Evolutionary conservation across 2,113 vertebrate species (phyloP), one percentile per base, ranked within the genome.

Genomic region (Seriola rivoliana): DNA sequence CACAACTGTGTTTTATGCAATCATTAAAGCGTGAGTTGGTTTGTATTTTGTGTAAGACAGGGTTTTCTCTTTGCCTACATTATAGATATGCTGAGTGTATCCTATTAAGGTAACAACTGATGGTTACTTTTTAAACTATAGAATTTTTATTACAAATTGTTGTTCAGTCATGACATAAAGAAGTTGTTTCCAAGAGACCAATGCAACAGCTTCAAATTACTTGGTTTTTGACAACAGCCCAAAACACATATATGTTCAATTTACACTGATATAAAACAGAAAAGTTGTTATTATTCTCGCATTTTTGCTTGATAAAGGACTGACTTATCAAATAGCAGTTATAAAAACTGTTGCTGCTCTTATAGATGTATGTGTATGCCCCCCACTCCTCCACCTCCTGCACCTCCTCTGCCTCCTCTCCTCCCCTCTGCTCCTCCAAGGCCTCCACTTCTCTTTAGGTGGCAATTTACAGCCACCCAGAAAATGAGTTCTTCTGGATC

Each of bases 401-500:
- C 55, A 34, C 36, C n/a, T 64, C 67, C 40, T 52, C 21, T 48
- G 3, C 44, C 65, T 69, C 42, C 67, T 67, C 70, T 40, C 44
- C 62, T 70, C 75, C 80, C 69, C 36, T 85, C 72, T 36, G 60
- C 46, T 75, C 63, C 73, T 81, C 82, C 91, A 93, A 94, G 91
- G 91, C 86, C 92, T 92, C 34, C 4, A 36, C 57, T 84, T 89
- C 90, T 89, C 77, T 86, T 87, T 86, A 65, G 79, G 70, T 66
- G 64, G 86, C 84, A 89, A 94, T 94, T 94, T 93, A 94, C 89
- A 90, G 86, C 92, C 88, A 32, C 48, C 78, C 81, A 86, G 87
- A 84, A 94, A 94, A 94, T 93, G 82, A 94, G 86, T 91, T 94
- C 85, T 78, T 93, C 81, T 87, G 75, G 83, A 86, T 86, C 81